Evolutionary conservation across 2,113 vertebrate species (phyloP).

Genomic region (Rhinolophus sinicus): DNA sequence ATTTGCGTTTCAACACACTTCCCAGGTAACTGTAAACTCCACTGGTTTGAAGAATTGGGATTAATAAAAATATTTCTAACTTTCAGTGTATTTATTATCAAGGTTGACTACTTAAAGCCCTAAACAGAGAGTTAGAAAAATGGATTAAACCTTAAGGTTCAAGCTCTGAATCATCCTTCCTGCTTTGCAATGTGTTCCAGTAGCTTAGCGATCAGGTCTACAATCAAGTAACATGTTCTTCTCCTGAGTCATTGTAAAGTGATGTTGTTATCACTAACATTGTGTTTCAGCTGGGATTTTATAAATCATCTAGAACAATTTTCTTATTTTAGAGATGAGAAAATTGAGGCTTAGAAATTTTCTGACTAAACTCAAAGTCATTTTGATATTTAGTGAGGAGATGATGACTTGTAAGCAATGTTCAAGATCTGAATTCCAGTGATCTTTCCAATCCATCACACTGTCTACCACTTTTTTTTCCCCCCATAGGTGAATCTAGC

Average conservation of each 20-base stretch:
- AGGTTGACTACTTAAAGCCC: background rate
- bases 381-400: background rate
- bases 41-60: background rate
- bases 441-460: background rate
- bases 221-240: background rate
- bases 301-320: background rate
- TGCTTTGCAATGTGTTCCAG: background rate
- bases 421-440: background rate
- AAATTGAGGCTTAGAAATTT: background rate
- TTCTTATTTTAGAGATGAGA: background rate
- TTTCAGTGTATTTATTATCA: background rate
- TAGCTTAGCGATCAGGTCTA: background rate
- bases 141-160: background rate
- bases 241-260: constrained; percentile 31
- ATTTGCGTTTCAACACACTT: background rate
- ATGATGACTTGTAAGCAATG: background rate
- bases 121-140: background rate
- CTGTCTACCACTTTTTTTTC: background rate
- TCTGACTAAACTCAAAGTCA: constrained; percentile 29
- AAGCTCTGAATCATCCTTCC: constrained; percentile 18
- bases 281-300: constrained; percentile 8
- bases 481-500: background rate
- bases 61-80: constrained; percentile 19
- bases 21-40: background rate
- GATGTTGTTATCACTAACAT: constrained; percentile 1